Evolutionary conservation across 2,113 vertebrate genomes (phyloP).

Genomic region (Myodes glareolus): DNA sequence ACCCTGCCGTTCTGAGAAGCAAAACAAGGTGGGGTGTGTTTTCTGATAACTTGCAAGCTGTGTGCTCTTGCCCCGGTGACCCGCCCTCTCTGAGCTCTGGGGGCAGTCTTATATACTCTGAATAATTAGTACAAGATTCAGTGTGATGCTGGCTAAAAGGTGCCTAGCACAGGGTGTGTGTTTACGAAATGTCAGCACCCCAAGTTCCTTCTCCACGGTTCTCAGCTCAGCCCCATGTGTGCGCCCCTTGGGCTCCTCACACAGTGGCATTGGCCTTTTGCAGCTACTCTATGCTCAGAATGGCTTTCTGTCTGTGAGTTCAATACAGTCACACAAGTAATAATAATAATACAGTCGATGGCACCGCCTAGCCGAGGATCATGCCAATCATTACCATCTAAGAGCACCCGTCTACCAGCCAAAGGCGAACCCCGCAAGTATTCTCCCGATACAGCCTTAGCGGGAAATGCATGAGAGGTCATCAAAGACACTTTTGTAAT

Average conservation of each 20-base stretch:
- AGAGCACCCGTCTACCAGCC: background rate
- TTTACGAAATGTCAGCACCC: background rate
- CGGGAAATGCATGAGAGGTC: background rate
- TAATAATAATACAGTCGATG: background rate
- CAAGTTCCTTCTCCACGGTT: background rate
- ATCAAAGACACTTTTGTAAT: background rate
- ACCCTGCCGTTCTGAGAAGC: background rate
- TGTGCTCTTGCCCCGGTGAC: background rate
- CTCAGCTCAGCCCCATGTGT: background rate
- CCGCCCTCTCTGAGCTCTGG: background rate
- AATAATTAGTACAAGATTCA: background rate
- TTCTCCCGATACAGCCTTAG: background rate
- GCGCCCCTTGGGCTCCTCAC: background rate
- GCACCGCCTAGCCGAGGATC: background rate
- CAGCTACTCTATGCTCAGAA: background rate
- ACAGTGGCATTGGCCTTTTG: accelerated
- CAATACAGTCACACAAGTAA: accelerated
- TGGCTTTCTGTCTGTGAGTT: background rate
- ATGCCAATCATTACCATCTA: background rate
- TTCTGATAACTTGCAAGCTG: background rate
- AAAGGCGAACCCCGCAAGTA: background rate
- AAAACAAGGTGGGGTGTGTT: background rate
- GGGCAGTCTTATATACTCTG: background rate
- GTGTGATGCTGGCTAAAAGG: background rate
- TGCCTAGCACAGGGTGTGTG: background rate